Percentiles rank a stretch among this genome's conserved stretches.
These are phyloP conservation scores for Scortum barcoo DNA, from an alignment of 2,113 vertebrate species.

Conservation along the genomic window DNA sequence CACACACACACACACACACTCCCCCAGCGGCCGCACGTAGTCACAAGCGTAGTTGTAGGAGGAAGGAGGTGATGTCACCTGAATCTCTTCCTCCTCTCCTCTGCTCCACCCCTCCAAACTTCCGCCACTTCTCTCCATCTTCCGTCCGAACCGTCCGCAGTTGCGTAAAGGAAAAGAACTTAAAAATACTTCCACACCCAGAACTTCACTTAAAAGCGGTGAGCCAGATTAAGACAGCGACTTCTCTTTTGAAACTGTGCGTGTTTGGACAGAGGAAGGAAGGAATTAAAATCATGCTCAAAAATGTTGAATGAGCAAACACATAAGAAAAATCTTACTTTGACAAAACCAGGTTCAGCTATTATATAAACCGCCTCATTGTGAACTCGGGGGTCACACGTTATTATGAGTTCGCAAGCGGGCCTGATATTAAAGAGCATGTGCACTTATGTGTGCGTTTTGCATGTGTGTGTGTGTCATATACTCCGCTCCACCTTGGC, in stretches of 20 bases:
- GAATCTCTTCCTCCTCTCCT: slow-evolving; percentile 26
- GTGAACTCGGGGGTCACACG: slow-evolving; percentile 26
- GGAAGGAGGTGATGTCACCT: slow-evolving; percentile 75
- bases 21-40: slow-evolving; percentile 43
- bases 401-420: slow-evolving; percentile 42
- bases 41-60: slow-evolving; percentile 21
- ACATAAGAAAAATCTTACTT: slow-evolving; percentile 10
- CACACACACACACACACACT: slow-evolving; percentile 15
- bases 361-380: not conserved
- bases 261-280: slow-evolving; percentile 6
- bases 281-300: slow-evolving; percentile 24
- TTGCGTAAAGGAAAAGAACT: slow-evolving; percentile 26
- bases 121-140: slow-evolving; percentile 31
- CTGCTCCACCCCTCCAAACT: slow-evolving; percentile 1
- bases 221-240: slow-evolving; percentile 5
- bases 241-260: not conserved
- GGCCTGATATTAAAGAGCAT: slow-evolving; percentile 39
- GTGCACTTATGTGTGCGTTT: not conserved
- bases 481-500: slow-evolving; percentile 39
- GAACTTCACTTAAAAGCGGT: slow-evolving; percentile 3
- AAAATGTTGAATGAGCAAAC: slow-evolving; percentile 25
- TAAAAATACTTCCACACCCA: slow-evolving; percentile 4
- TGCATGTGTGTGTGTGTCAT: slow-evolving; percentile 39
- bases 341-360: slow-evolving; percentile 13
- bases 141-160: not conserved